Base-by-base conservation (phyloP, 64 coral and sea anemone genomes). In the Cladopsammia gracilis region DNA sequence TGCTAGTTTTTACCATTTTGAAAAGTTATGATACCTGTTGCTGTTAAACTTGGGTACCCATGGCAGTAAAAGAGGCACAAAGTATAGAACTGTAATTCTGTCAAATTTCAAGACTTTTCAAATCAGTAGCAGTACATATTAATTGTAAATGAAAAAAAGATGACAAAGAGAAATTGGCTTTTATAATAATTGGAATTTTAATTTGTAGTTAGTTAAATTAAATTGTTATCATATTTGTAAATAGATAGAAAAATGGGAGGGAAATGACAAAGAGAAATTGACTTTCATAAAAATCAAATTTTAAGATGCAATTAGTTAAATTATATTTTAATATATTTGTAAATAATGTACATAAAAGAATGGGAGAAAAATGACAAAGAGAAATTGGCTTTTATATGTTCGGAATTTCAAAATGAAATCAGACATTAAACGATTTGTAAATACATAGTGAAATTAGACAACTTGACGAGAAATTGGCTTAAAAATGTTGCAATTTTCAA, bases 161-260 rank as follows among this genome's bases (percentile, higher is more conserved):
- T 65, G 62, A 65, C 62, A 65, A 65, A 65, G 18, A 65, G 62
- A 65, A 65, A 65, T 65, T 65, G 62, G 62, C 62, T 65, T 23
- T 7, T 20, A 65, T 5, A 65, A 22, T 65, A 7, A 19, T 65
- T 18, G 62, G 20, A 23, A 65, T 65, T 22, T 65, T 65, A 65
- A 65, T 65, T 7, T 65, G 7, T n/a, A 65, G 22, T 20, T 65
- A 64, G 2, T 65, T 65, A 65, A 65, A 65, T 16, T 65, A 65
- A 65, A 7, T 65, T 18, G 22, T n/a, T 16, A 65, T 7, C 19
- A 6, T 3, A 65, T 65, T 65, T 23, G 15, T 65, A 65, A 23
- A 65, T 34, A 34, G 2, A 34, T 34, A 34, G 34, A 34, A 34
- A 34, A 34, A 34, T 34, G 34, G 34, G 34, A 34, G 34, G 20